Evolutionary conservation across 2,797 vertebrate species (phyloP), one percentile per base, ranked within the genome.

Genomic region (Huso huso): DNA sequence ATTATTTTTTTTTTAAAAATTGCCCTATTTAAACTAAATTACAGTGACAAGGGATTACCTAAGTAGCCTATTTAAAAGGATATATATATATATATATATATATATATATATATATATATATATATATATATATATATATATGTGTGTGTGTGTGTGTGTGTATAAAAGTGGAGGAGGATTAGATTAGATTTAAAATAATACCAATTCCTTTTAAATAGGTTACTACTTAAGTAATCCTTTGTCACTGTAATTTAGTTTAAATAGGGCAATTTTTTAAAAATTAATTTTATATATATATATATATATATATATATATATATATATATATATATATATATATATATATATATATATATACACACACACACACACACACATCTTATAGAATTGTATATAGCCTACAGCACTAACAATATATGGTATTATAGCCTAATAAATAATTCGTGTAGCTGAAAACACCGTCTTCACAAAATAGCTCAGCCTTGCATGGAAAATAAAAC

Each of bases 231-330:
- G 8, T 53, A 53, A 53, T 53, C 52, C 52, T 1, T 53, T 8
- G 52, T 8, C 52, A 53, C 8, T 53, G 8, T 8, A 53, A 53
- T 8, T 53, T 8, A 8, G 12, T 12, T 53, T 53, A 8, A 53
- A 8, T 53, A 53, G 52, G 52, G 8, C 8, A 53, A 53, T 53
- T 8, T 8, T 61, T 13, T 10, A 61, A 61, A 61, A 61, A 61
- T 10, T 61, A 61, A 13, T 10, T 37, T 6, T 13, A 37, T 62
- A 62, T 9, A 62, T 62, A 13, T 9, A 62, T 62, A 13, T 9
- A 62, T 62, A 7, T 10, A 61, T 61, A 61, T 12, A 61, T 61
- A 61, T 12, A 61, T 61, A 12, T 11, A 23, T 23, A 62, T 13
- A 53, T 53, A 53, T 8, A 53, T 53, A 53, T 8, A 53, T 53